Evolutionary conservation across 2,113 vertebrate species (phyloP).

Genomic region (Alethe castanea): DNA sequence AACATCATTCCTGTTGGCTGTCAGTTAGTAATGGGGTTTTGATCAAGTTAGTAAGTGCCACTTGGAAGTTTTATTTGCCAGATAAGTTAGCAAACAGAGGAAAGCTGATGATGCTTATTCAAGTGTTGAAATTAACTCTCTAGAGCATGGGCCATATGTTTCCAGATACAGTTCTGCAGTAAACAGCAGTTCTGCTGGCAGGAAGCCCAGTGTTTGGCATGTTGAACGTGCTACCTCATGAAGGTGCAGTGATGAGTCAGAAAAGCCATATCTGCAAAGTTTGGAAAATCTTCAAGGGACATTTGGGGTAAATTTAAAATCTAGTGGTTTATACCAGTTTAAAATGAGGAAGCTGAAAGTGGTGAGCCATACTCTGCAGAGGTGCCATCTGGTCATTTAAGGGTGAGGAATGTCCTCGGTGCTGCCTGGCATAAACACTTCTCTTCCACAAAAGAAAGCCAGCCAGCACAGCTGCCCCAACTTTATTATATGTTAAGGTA

Average conservation of each 20-base stretch:
- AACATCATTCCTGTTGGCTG: not conserved
- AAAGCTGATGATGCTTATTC: not conserved
- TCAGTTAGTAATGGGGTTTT: not conserved
- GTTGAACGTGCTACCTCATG: not conserved
- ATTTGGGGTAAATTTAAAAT: not conserved
- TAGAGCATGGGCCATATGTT: not conserved
- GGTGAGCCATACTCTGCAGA: not conserved
- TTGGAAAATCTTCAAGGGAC: not conserved
- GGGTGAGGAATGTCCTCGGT: not conserved
- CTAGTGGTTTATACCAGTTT: not conserved
- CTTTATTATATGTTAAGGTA: not conserved
- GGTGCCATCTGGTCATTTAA: not conserved
- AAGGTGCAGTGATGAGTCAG: not conserved
- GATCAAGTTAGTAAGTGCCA: not conserved
- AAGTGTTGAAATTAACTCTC: not conserved
- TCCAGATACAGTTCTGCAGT: not conserved
- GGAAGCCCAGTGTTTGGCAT: not conserved
- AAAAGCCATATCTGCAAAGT: not conserved
- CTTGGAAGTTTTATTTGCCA: not conserved
- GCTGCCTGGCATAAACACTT: not conserved
- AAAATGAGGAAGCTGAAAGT: not conserved
- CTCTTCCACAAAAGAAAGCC: not conserved
- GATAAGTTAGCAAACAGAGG: slow-evolving; percentile 53
- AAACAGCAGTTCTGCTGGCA: not conserved
- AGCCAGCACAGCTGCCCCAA: not conserved